Evolutionary conservation across 2,888 invertebrate species (phyloP), one percentile per base, ranked within the genome.

Genomic region (Drymonia ruficornis): DNA sequence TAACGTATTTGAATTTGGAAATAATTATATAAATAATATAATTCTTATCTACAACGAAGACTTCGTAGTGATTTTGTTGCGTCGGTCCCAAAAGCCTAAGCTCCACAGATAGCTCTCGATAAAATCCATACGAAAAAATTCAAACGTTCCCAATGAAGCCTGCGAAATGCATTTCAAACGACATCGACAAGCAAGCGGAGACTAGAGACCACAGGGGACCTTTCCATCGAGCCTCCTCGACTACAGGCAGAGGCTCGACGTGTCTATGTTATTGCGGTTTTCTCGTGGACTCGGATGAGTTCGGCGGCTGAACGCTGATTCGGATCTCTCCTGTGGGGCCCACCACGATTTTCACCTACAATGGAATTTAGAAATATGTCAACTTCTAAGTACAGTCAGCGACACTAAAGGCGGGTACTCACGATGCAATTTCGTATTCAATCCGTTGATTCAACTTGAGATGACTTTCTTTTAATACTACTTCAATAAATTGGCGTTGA

Each of bases 301-400:
- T 70, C 48, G 65, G 77, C 57, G 84, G 78, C 61, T 81, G 78
- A 59, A 91, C 79, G 72, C 81, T 87, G 71, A 89, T 78, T 52
- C 78, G 79, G 74, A 89, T 82, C 63, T 83, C 84, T 55, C 86
- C 87, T 54, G 74, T 78, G 59, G 86, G 84, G 79, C 84, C 87
- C 84, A 90, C 85, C 76, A 84, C 74, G 73, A 89, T 91, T 81
- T 86, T 87, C 77, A 90, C 86, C 91, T 91, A 78, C 28, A 83
- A 73, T 43, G 15, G 45, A 65, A 52, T 18, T 23, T 9, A 50
- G 8, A 49, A 47, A 43, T 2, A 45, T 45, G 9, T 31, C 23
- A 23, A 23, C 23, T 23, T 23, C 23, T 23, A 23, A 23, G 23
- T 23, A 23, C 2, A 23, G 23, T 23, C n/a, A n/a, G n/a, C n/a